These are phyloP conservation scores for Blennius ocellaris DNA, from an alignment of 2,113 vertebrate species.

Conservation along the genomic window DNA sequence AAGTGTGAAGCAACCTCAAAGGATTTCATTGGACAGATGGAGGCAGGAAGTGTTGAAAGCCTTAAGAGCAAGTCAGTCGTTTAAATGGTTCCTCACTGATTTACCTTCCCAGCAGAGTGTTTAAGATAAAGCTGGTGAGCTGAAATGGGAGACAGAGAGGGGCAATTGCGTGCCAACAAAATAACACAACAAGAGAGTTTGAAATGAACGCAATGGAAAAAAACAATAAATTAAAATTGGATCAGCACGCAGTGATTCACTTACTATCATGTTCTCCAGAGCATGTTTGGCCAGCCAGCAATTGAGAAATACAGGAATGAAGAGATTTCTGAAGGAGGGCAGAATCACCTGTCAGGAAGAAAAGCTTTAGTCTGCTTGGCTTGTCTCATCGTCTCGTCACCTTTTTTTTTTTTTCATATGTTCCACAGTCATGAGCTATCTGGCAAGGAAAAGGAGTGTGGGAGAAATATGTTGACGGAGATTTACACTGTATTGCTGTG, in stretches of 20 bases:
- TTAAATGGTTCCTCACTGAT: constrained; percentile 25
- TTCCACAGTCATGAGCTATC: constrained; percentile 10
- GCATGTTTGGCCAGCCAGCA: constrained; percentile 90
- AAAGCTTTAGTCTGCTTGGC: constrained; percentile 15
- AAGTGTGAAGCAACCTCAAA: not conserved
- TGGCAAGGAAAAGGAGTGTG: not conserved
- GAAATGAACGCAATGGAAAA: constrained; percentile 18
- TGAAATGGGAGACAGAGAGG: constrained; percentile 35
- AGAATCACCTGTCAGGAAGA: constrained; percentile 81
- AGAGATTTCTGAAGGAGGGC: constrained; percentile 85
- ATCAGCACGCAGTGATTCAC: constrained; percentile 44
- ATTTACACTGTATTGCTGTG: not conserved
- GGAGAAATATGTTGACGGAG: not conserved
- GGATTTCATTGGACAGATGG: constrained; percentile 8
- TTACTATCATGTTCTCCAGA: constrained; percentile 90
- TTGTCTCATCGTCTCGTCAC: not conserved
- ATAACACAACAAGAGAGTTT: constrained; percentile 33
- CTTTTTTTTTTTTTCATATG: constrained; percentile 2
- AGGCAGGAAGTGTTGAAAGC: constrained; percentile 6
- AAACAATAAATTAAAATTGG: not conserved
- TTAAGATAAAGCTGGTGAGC: constrained; percentile 36
- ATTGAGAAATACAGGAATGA: constrained; percentile 89
- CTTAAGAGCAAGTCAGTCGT: not conserved
- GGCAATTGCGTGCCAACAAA: constrained; percentile 27
- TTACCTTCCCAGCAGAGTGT: constrained; percentile 29